Evolutionary conservation across 1,140 invertebrate genomes (phyloP), one percentile per base, ranked within the genome.

Genomic region (Parasteatoda tepidariorum): DNA sequence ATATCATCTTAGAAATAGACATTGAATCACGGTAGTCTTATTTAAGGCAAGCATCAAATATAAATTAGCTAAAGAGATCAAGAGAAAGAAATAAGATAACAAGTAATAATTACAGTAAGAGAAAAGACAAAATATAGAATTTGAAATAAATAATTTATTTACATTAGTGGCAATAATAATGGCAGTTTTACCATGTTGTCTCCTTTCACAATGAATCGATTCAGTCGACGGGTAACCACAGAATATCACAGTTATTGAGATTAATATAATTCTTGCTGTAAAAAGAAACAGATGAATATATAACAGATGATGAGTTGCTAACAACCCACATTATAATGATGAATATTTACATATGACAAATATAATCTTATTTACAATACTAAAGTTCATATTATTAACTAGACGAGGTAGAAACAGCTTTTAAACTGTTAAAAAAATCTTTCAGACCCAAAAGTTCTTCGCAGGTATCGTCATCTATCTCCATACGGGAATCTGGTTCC

Each of bases 351-450:
- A 22, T 24, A 26, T 3, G 13, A 61, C 26, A 55, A 22, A 61
- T 24, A 61, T 30, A 61, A 30, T n/a, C n/a, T 22, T 26, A 26
- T 26, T 22, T 22, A 61, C 59, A 61, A 4, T 26, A 61, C 26
- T n/a, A 61, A 61, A 24, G 11, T 61, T n/a, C n/a, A 61, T 24
- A 57, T 30, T 67, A 66, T 26, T 67, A 22, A 34, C 67, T 28
- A 13, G 62, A 38, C 41, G 66, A 41, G 28, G 41, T 5, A 28
- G 30, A 9, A 38, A 81, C 78, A 33, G 78, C 13, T 70, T 81
- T 81, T 70, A 81, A 48, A 81, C 34, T 81, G 31, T 9, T 70
- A 70, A 48, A 81, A 41, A 81, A 70, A 81, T 70, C 78, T n/a
- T 31, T 62, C 78, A 70, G 26, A 70, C 78, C 78, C 41, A 70